Conservation (phyloP, 1,140 invertebrate genomes). For the Saccostrea echinata region DNA sequence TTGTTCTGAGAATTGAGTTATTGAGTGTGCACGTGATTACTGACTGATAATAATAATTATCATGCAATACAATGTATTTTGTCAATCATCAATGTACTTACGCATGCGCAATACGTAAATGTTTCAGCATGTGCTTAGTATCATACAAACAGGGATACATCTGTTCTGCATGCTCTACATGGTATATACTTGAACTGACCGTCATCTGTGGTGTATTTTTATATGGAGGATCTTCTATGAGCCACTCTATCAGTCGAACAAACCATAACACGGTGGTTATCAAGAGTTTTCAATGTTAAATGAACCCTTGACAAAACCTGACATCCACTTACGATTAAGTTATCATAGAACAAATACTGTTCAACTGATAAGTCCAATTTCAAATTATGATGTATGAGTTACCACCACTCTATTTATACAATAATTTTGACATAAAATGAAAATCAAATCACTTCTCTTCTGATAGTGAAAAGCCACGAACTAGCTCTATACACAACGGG, state of each 20-base stretch:
- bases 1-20: too few species aligned
- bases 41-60: too few species aligned
- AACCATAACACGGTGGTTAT: conserved; percentile 17
- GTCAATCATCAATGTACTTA: too few species aligned
- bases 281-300: conserved; percentile 13
- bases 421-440: conserved; percentile 38
- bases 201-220: conserved; percentile 7
- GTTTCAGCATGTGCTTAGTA: neutral
- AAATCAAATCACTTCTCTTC: neutral
- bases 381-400: conserved; percentile 29
- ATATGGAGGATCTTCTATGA: neutral
- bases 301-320: conserved; percentile 36
- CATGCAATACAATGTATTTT: too few species aligned
- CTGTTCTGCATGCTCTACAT: neutral
- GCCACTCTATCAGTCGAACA: conserved; percentile 18
- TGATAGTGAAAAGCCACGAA: conserved; percentile 26
- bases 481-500: neutral
- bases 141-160: neutral
- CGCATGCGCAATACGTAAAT: neutral
- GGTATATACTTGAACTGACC: conserved; percentile 6
- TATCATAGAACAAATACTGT: conserved; percentile 37
- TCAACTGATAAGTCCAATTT: conserved; percentile 35
- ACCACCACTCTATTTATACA: conserved; percentile 8
- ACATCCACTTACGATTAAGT: conserved; percentile 33
- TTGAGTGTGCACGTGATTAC: too few species aligned